phyloP scores from a whole-genome alignment of 2,888 invertebrate species.

The Dendrolimus houi region DNA sequence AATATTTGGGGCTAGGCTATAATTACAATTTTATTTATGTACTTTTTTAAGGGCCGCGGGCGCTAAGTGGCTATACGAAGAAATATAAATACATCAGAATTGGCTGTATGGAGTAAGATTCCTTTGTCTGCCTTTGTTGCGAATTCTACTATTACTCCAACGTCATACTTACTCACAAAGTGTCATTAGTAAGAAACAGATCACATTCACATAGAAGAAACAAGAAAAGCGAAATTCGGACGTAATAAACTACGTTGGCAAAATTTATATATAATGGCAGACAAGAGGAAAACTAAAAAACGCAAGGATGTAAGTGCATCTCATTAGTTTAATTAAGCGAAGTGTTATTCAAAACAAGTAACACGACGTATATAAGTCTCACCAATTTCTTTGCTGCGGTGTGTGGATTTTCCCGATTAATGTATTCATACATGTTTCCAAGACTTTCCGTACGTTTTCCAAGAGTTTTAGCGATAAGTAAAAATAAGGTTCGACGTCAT shows the following conservation, averaged over 20 bases:
- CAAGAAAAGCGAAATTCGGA: slow-evolving; percentile 20
- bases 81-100: no score
- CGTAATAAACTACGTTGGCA: slow-evolving; percentile 41
- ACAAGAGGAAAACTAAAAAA: slow-evolving; percentile 68
- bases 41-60: no score
- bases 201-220: slow-evolving; percentile 13
- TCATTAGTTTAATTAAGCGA: neutral
- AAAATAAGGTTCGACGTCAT: neutral
- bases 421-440: neutral
- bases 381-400: neutral
- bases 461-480: no score
- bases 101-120: no score
- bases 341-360: neutral
- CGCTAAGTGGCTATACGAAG: no score
- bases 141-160: no score
- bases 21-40: no score
- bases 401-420: slow-evolving; percentile 1
- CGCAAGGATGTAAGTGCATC: slow-evolving; percentile 59
- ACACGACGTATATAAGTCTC: neutral
- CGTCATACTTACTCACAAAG: no score
- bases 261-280: slow-evolving; percentile 58
- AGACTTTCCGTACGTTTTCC: neutral
- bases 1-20: no score
- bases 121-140: no score
- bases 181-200: no score